Percentiles rank a stretch among this genome's conserved stretches.
These are phyloP conservation scores for Diplosoma virens DNA, from an alignment of 23 tunicate species.

Conservation along the genomic window DNA sequence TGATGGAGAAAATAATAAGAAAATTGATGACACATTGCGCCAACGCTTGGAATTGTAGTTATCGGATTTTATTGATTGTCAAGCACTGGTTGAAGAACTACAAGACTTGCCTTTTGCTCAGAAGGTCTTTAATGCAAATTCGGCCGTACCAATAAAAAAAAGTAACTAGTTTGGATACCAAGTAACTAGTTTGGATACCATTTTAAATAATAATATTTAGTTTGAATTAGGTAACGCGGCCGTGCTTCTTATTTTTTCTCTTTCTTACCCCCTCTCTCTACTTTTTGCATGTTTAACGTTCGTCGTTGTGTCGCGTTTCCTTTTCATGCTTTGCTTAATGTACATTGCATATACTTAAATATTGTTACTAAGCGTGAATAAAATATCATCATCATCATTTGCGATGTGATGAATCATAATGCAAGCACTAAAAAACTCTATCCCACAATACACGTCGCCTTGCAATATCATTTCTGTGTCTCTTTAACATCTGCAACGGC, in stretches of 20 bases:
- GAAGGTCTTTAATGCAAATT: slow-evolving; percentile 17
- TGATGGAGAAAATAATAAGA: slow-evolving; percentile 21
- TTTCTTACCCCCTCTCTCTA: no score
- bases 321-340: no score
- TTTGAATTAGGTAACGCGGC: no score
- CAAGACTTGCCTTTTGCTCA: slow-evolving; percentile 26
- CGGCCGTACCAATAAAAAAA: slow-evolving; percentile 30
- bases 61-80: slow-evolving; percentile 26
- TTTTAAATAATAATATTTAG: no score
- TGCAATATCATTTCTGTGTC: slow-evolving; percentile 5
- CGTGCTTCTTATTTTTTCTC: no score
- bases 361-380: no score
- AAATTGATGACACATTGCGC: slow-evolving; percentile 23
- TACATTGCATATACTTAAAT: no score
- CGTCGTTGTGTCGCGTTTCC: no score
- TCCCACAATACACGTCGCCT: slow-evolving; percentile 23
- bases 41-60: slow-evolving; percentile 24
- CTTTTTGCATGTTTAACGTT: no score
- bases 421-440: slow-evolving; percentile 26
- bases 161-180: slow-evolving; percentile 22
- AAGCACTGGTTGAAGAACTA: slow-evolving; percentile 27
- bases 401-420: slow-evolving; percentile 27
- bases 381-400: no score
- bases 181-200: no score
- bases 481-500: neutral